Percentiles rank a stretch among this genome's conserved stretches.
Evolutionary conservation across 2,888 invertebrate species (phyloP).

Genomic region (Callyntrura sp.): DNA sequence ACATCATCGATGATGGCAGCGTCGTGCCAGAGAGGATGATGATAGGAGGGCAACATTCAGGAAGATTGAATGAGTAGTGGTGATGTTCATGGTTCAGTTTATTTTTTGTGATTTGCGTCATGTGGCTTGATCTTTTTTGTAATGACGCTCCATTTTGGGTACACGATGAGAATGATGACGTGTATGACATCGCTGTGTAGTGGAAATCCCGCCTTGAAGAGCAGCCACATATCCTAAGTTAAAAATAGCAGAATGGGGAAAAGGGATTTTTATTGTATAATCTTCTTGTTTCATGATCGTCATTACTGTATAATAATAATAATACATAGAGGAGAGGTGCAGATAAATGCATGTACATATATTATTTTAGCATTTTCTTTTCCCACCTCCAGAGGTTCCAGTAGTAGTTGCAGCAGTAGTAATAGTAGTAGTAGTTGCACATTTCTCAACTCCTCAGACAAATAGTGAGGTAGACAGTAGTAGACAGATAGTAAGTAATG

Average conservation of each 20-base stretch:
- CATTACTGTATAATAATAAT: background rate
- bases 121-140: conserved; percentile 40
- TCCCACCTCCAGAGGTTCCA: background rate
- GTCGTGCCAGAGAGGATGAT: background rate
- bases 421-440: background rate
- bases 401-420: background rate
- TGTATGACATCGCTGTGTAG: conserved; percentile 1
- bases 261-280: background rate
- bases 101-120: conserved; percentile 31
- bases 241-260: conserved; percentile 1
- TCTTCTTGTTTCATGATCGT: background rate
- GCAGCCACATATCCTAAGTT: conserved; percentile 5
- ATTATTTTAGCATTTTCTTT: background rate
- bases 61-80: background rate
- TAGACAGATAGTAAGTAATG: conserved; percentile 1
- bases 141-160: conserved; percentile 7
- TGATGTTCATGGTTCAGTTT: conserved; percentile 18
- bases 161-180: conserved; percentile 2
- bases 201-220: background rate
- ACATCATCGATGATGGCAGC: too few relatives aligned
- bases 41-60: too few relatives aligned
- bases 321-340: too few relatives aligned
- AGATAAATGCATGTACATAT: background rate
- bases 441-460: background rate
- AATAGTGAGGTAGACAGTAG: background rate